Base-by-base conservation (phyloP, 2,113 vertebrate genomes). In the Catharus bicknelli region DNA sequence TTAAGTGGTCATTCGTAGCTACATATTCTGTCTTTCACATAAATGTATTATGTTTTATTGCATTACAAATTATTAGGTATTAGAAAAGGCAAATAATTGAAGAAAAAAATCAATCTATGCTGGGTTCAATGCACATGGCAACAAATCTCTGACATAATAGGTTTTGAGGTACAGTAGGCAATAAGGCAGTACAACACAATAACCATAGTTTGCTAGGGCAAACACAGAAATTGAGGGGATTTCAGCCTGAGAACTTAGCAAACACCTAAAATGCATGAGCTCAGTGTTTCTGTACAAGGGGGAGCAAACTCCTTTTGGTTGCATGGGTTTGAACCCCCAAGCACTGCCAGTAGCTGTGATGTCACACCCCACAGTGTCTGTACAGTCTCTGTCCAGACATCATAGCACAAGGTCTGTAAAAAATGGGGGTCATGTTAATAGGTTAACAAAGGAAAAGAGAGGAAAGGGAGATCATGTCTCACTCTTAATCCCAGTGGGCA, bases 361-460 rank as follows among this genome's bases (percentile, higher is more conserved):
- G 22, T 50, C 38, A 15, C 7, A 10, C 2, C 10, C 13, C 21
- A 5, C 14, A 10, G 7, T 1, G 10, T 25, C 47, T 13, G 1
- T 27, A 26, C 2, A 51, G 48, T 18, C 53, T 51, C 40, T 92
- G 76, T 40, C 29, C 61, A 62, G 51, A 45, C 1, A 0, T 21
- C 2, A 1, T 11, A 70, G 48, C 6, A 19, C 13, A 2, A 5
- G 15, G 6, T 17, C 47, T 55, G 0, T 55, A 40, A 13, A 23
- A 69, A 61, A 42, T 4, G 7, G 10, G 10, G 63, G 13, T 9
- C 20, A 66, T 50, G 32, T 29, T 53, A 50, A 61, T 2, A 48
- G 25, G 11, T 40, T 53, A 34, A 57, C 40, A 59, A 48, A 36
- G 32, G 32, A 57, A 66, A 90, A 20, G 26, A 72, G 22, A 22